phyloP scores from a whole-genome alignment of 1,140 invertebrate species.

The Globodera rostochiensis region DNA sequence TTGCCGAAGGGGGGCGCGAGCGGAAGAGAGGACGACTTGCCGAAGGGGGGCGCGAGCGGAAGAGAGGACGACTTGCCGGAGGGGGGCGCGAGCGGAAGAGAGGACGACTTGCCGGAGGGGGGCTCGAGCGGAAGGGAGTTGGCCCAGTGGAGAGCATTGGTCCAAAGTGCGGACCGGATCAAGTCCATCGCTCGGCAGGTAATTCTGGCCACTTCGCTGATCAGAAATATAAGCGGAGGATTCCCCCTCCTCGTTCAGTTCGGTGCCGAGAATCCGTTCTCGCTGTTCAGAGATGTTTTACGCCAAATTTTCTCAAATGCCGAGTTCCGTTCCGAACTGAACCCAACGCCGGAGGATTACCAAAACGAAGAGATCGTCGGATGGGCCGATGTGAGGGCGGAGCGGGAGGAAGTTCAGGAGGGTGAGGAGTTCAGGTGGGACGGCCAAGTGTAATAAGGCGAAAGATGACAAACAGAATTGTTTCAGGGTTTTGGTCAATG shows the following conservation, averaged over 20 bases:
- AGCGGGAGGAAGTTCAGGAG: constrained; percentile 5
- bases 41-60: too few species aligned
- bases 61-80: not conserved
- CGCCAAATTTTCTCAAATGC: constrained; percentile 12
- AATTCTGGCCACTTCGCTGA: not conserved
- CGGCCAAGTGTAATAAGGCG: not conserved
- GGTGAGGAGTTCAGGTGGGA: constrained; percentile 25
- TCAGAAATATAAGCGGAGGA: not conserved
- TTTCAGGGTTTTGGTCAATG: constrained; percentile 20
- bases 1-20: too few species aligned
- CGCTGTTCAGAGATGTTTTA: constrained; percentile 11
- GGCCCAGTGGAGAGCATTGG: constrained; percentile 7
- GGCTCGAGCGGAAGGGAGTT: not conserved
- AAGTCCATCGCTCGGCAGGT: constrained; percentile 19
- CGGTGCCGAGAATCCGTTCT: constrained; percentile 22
- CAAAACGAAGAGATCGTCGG: constrained; percentile 10
- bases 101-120: not conserved
- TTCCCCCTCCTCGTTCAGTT: not conserved
- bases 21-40: too few species aligned
- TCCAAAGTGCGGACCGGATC: constrained; percentile 3
- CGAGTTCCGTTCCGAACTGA: not conserved
- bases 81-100: too few species aligned
- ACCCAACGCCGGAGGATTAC: constrained; percentile 1
- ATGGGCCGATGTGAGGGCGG: constrained; percentile 13
- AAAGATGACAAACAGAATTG: not conserved